These are phyloP conservation scores for Boloria euphrosyne DNA, from an alignment of 2,888 invertebrate species.

Conservation along the genomic window DNA sequence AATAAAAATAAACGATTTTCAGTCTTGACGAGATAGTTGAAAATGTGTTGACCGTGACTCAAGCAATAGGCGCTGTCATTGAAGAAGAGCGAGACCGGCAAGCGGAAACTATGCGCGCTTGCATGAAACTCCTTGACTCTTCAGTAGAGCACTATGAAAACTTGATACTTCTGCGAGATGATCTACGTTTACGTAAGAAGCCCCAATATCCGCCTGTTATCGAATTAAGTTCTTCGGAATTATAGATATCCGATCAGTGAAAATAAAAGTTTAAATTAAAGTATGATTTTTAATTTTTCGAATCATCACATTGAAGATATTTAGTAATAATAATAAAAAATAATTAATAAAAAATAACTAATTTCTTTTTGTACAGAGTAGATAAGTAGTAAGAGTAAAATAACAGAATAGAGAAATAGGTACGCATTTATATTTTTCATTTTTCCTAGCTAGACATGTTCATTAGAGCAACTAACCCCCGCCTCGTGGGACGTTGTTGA, in stretches of 20 bases:
- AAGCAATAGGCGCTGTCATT: slow-evolving; percentile 61
- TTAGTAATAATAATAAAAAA: no score
- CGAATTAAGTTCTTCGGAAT: slow-evolving; percentile 52
- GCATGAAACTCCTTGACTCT: slow-evolving; percentile 63
- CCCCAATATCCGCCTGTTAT: slow-evolving; percentile 60
- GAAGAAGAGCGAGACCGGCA: slow-evolving; percentile 61
- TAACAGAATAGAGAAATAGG: no score
- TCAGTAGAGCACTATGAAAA: slow-evolving; percentile 71
- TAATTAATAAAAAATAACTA: no score
- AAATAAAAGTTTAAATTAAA: not conserved
- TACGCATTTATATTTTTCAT: slow-evolving; percentile 40
- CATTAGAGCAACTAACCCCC: slow-evolving; percentile 66
- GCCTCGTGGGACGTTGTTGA: slow-evolving; percentile 70
- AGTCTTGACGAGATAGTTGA: slow-evolving; percentile 72
- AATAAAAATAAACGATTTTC: slow-evolving; percentile 18
- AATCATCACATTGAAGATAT: no score
- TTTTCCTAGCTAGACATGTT: slow-evolving; percentile 58
- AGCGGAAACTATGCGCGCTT: slow-evolving; percentile 57
- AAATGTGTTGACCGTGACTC: slow-evolving; percentile 59
- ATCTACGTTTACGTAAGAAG: slow-evolving; percentile 55
- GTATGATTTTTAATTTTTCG: not conserved
- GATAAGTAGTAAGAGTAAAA: no score
- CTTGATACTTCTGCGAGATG: slow-evolving; percentile 63
- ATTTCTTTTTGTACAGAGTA: no score
- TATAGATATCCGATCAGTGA: slow-evolving; percentile 15